Conservation (phyloP, 2,888 invertebrate genomes). For the Camptogramma bilineatum region DNA sequence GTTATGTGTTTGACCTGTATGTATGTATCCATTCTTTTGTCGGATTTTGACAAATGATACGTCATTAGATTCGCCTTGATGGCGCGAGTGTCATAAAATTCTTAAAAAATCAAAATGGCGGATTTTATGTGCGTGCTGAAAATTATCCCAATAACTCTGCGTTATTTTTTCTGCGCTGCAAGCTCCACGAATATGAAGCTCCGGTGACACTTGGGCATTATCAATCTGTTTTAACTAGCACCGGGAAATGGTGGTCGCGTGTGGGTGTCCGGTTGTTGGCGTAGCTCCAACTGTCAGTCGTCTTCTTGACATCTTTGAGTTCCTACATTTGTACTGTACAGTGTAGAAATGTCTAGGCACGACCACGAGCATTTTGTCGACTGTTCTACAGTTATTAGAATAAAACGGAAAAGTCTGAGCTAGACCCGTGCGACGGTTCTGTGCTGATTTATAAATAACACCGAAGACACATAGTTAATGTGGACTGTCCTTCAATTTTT, state of each 20-base stretch:
- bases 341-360: background rate
- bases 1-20: background rate
- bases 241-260: conserved; percentile 52
- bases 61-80: too few relatives aligned
- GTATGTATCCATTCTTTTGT: background rate
- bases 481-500: too few relatives aligned
- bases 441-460: too few relatives aligned
- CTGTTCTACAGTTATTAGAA: background rate
- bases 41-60: too few relatives aligned
- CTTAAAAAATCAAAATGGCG: too few relatives aligned
- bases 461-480: too few relatives aligned
- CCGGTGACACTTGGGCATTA: conserved; percentile 81
- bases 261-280: conserved; percentile 44
- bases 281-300: conserved; percentile 51
- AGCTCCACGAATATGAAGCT: conserved; percentile 74
- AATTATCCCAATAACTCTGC: too few relatives aligned
- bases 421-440: too few relatives aligned
- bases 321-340: conserved; percentile 11
- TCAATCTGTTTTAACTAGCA: conserved; percentile 81
- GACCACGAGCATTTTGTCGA: background rate
- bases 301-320: conserved; percentile 26
- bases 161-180: conserved; percentile 42
- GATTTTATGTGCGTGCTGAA: too few relatives aligned
- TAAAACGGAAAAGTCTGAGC: background rate
- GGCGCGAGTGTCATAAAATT: too few relatives aligned